Conservation (phyloP, 1,140 invertebrate genomes). For the Teleopsis dalmanni region DNA sequence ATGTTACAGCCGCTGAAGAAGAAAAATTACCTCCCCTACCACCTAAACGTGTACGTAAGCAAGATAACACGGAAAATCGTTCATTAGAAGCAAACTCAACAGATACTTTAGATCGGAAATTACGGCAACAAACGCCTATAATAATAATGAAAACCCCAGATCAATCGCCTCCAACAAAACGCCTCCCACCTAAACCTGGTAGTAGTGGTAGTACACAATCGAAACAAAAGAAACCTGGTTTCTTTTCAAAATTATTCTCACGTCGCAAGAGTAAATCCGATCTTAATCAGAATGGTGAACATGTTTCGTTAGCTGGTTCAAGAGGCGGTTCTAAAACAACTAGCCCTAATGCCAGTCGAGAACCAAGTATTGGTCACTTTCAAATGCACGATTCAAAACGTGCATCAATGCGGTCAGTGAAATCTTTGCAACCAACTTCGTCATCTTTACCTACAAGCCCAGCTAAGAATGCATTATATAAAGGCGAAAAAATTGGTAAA, state of each 20-base stretch:
- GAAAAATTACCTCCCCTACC: constrained; percentile 66
- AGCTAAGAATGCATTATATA: constrained; percentile 14
- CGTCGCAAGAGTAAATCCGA: constrained; percentile 45
- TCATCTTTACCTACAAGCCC: constrained; percentile 15
- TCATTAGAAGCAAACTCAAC: constrained; percentile 32
- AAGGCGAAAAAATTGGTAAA: constrained; percentile 32
- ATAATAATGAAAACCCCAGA: constrained; percentile 35
- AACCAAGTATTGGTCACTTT: constrained; percentile 32
- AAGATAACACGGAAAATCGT: constrained; percentile 36
- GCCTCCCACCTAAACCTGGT: constrained; percentile 43
- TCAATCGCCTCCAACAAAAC: constrained; percentile 40
- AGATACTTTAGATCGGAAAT: constrained; percentile 12
- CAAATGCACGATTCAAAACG: constrained; percentile 28
- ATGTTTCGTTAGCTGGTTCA: constrained; percentile 10
- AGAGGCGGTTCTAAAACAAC: constrained; percentile 14
- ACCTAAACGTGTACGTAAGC: constrained; percentile 67
- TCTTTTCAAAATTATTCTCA: constrained; percentile 62
- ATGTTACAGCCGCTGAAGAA: constrained; percentile 41
- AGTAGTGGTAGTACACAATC: constrained; percentile 46
- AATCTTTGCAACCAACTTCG: constrained; percentile 17
- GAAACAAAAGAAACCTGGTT: constrained; percentile 52
- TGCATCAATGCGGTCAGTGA: constrained; percentile 26
- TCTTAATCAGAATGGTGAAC: constrained; percentile 12
- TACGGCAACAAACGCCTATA: constrained; percentile 33
- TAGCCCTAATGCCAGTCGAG: constrained; percentile 20